phyloP scores from a whole-genome alignment of 30 jellyfish, hydroid and myxozoan genomes.

The Chironex yamaguchii region DNA sequence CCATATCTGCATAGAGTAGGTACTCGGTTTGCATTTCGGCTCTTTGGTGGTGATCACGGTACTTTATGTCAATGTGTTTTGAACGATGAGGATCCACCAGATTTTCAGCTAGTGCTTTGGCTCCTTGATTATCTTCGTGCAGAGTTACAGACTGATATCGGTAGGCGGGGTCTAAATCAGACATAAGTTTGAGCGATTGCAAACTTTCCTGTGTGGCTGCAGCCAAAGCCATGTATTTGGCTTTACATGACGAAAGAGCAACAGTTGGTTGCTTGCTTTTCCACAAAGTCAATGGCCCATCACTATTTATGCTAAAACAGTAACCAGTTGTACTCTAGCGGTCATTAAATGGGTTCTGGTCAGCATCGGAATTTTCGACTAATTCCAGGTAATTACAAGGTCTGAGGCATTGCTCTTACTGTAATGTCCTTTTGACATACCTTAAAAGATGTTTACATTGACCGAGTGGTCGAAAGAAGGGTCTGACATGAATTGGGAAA shows the following conservation, averaged over 20 bases:
- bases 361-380: slow-evolving; percentile 31
- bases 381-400: too few relatives aligned
- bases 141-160: not conserved
- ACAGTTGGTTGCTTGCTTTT: slow-evolving; percentile 64
- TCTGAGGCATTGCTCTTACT: too few relatives aligned
- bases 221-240: slow-evolving; percentile 65
- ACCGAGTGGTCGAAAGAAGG: too few relatives aligned
- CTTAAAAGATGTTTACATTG: too few relatives aligned
- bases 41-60: too few relatives aligned
- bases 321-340: slow-evolving; percentile 25
- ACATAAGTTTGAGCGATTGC: slow-evolving; percentile 42
- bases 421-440: too few relatives aligned
- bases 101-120: slow-evolving; percentile 7
- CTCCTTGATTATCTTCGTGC: slow-evolving; percentile 16
- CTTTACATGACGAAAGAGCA: slow-evolving; percentile 69
- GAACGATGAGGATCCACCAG: slow-evolving; percentile 1
- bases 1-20: too few relatives aligned
- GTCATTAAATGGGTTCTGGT: slow-evolving; percentile 3
- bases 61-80: slow-evolving; percentile 42
- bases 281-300: slow-evolving; percentile 52
- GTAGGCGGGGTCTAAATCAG: slow-evolving; percentile 38
- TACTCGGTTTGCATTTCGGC: too few relatives aligned
- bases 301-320: not conserved
- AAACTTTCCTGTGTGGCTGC: slow-evolving; percentile 62
- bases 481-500: too few relatives aligned